Conservation (phyloP, 1,140 invertebrate genomes). For the Bombus breviceps region DNA sequence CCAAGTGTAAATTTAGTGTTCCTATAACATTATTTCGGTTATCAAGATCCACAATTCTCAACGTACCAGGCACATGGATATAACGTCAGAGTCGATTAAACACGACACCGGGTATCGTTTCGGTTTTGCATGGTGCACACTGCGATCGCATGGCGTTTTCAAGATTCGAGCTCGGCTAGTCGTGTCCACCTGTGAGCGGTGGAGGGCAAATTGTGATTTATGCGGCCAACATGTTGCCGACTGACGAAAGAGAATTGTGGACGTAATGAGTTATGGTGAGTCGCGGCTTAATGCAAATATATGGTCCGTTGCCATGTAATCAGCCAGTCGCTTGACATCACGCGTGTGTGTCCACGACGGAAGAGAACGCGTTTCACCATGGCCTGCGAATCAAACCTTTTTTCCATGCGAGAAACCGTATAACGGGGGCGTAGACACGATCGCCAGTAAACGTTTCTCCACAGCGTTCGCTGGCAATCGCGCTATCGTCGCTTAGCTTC, state of each 20-base stretch:
- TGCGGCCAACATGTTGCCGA: slow-evolving; percentile 47
- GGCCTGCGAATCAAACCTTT: neutral
- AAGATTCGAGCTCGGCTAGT: slow-evolving; percentile 40
- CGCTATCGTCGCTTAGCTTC: too few species aligned
- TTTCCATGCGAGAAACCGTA: neutral
- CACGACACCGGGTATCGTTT: slow-evolving; percentile 27
- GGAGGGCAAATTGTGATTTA: slow-evolving; percentile 68
- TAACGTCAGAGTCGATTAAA: slow-evolving; percentile 52
- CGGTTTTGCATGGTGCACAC: neutral
- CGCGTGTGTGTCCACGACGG: neutral
- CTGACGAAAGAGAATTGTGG: slow-evolving; percentile 69
- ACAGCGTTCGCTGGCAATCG: slow-evolving; percentile 6
- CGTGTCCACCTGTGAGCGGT: slow-evolving; percentile 56
- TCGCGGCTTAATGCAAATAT: slow-evolving; percentile 64
- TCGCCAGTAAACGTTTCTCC: slow-evolving; percentile 33
- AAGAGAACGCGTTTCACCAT: neutral
- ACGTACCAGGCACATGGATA: neutral
- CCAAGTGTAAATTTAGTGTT: too few species aligned
- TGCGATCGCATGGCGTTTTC: slow-evolving; percentile 48
- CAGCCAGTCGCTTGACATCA: slow-evolving; percentile 46
- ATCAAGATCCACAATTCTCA: too few species aligned
- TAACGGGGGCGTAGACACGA: neutral
- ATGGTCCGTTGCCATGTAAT: slow-evolving; percentile 61
- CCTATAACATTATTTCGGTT: too few species aligned
- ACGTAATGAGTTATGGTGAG: slow-evolving; percentile 64